These are phyloP conservation scores for Platycheirus albimanus DNA, from an alignment of 2,888 invertebrate species.

Conservation along the genomic window DNA sequence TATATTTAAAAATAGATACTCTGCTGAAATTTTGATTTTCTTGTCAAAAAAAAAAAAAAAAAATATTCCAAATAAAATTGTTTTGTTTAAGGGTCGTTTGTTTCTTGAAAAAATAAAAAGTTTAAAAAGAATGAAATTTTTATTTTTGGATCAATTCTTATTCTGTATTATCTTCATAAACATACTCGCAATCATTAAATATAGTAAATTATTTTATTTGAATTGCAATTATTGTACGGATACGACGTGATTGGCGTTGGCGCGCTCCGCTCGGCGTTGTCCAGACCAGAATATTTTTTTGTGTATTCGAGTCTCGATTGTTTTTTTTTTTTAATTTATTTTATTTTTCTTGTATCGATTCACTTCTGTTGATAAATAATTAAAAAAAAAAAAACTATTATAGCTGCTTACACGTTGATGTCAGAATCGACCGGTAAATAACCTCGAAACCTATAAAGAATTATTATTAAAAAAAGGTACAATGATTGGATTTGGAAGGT, in stretches of 20 bases:
- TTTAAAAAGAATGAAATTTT: constrained; percentile 16
- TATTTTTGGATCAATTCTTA: constrained; percentile 45
- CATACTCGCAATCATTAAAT: not conserved
- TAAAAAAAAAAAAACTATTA: too few relatives aligned
- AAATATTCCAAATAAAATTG: too few relatives aligned
- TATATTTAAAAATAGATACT: not conserved
- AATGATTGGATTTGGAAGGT: constrained; percentile 75
- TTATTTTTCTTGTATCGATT: too few relatives aligned
- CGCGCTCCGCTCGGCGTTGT: constrained; percentile 39
- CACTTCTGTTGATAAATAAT: too few relatives aligned
- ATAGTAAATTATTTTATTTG: constrained; percentile 27
- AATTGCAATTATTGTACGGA: constrained; percentile 55
- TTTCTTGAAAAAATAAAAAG: constrained; percentile 30
- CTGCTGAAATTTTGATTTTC: too few relatives aligned
- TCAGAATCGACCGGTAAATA: constrained; percentile 44
- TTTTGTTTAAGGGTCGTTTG: constrained; percentile 65
- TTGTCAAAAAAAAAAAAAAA: too few relatives aligned
- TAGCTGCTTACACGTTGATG: too few relatives aligned
- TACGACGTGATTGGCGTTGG: constrained; percentile 49
- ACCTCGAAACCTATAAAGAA: constrained; percentile 20
- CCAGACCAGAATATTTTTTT: constrained; percentile 5
- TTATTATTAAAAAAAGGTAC: constrained; percentile 33
- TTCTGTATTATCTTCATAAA: constrained; percentile 10
- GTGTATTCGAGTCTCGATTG: constrained; percentile 62
- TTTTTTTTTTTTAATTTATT: too few relatives aligned